Evolutionary conservation across 2,113 vertebrate species (phyloP).

Genomic region (Ceratotherium simum): DNA sequence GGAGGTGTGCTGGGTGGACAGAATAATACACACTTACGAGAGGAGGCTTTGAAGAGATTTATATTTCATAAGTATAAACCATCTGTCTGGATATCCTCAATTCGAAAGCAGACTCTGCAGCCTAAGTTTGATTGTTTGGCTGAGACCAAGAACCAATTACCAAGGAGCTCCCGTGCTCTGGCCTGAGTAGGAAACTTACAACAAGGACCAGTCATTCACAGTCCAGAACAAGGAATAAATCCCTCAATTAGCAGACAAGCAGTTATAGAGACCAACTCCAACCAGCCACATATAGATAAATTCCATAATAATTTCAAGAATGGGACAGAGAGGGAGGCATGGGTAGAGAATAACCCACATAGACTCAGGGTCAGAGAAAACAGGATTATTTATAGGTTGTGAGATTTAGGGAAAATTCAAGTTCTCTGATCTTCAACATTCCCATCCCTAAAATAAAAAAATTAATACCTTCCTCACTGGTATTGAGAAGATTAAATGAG

Average conservation of each 20-base stretch:
- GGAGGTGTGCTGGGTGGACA: not conserved
- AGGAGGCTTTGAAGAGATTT: not conserved
- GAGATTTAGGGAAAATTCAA: not conserved
- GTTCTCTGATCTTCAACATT: not conserved
- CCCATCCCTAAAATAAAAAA: not conserved
- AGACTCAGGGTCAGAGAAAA: not conserved
- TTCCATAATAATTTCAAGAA: not conserved
- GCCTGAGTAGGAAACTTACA: not conserved
- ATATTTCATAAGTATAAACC: not conserved
- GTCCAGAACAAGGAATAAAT: not conserved
- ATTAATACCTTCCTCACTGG: not conserved
- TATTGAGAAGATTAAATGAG: slow-evolving; percentile 1
- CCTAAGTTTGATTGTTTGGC: not conserved
- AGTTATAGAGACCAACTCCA: not conserved
- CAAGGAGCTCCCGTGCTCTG: not conserved
- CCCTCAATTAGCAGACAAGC: not conserved
- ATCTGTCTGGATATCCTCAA: not conserved
- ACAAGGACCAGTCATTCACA: not conserved
- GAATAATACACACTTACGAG: not conserved
- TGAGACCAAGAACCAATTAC: not conserved
- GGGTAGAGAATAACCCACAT: not conserved
- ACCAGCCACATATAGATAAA: not conserved
- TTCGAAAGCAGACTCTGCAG: not conserved
- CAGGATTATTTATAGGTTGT: not conserved
- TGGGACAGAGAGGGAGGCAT: not conserved